These are phyloP conservation scores for Eupithecia abbreviata DNA, from an alignment of 2,888 invertebrate species.

Conservation along the genomic window DNA sequence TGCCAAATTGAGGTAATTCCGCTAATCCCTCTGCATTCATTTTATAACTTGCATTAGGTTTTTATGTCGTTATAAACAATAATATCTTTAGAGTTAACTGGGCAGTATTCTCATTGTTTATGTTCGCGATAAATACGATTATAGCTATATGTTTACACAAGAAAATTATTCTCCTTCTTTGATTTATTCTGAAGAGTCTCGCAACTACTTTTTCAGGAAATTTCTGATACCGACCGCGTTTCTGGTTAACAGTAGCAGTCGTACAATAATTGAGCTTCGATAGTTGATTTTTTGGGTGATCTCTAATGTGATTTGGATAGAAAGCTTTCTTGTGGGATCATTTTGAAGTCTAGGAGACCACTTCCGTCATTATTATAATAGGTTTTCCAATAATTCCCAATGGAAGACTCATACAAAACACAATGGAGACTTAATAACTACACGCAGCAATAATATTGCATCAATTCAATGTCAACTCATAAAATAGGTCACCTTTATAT, in stretches of 20 bases:
- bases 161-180: too few relatives aligned
- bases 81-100: background rate
- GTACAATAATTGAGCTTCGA: background rate
- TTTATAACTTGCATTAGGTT: background rate
- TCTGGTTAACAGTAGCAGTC: background rate
- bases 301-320: background rate
- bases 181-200: too few relatives aligned
- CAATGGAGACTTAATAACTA: slow-evolving; percentile 1
- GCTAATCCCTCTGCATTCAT: slow-evolving; percentile 6
- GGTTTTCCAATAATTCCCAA: slow-evolving; percentile 4
- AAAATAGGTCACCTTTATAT: background rate
- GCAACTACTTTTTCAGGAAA: too few relatives aligned
- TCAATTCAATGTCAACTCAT: background rate
- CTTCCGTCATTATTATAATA: background rate
- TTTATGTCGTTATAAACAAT: background rate
- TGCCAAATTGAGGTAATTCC: slow-evolving; percentile 5
- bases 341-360: background rate
- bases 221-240: too few relatives aligned
- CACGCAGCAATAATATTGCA: background rate
- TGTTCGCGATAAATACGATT: background rate
- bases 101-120: background rate
- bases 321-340: background rate
- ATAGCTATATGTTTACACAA: background rate
- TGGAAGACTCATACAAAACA: background rate
- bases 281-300: background rate